A percentile compares a stretch with the other conserved stretches of the same genome.
phyloP scores from a whole-genome alignment of 2,888 invertebrate species.

The Branchellion lobata region DNA sequence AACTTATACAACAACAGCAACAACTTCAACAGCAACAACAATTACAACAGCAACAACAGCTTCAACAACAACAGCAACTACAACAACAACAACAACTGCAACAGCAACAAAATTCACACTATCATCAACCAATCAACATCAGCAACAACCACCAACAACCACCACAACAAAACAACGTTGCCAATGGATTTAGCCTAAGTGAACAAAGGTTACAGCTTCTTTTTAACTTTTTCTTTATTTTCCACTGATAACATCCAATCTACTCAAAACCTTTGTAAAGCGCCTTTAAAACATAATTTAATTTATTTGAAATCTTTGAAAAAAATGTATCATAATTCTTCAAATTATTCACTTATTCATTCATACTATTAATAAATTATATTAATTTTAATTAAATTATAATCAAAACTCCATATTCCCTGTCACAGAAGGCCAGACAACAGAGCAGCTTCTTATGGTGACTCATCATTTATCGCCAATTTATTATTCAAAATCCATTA shows the following conservation, averaged over 20 bases:
- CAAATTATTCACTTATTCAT: too few relatives aligned
- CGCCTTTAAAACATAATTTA: too few relatives aligned
- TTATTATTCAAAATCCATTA: too few relatives aligned
- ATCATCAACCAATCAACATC: not conserved
- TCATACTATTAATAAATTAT: too few relatives aligned
- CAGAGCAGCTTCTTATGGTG: not conserved
- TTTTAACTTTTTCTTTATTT: too few relatives aligned
- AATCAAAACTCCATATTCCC: too few relatives aligned
- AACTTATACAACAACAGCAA: conserved; percentile 31
- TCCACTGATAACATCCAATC: too few relatives aligned
- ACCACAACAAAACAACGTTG: not conserved
- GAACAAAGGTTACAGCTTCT: conserved; percentile 3
- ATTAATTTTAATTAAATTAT: not conserved
- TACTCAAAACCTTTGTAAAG: not conserved
- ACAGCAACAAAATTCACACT: conserved; percentile 28
- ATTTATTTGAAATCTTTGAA: too few relatives aligned
- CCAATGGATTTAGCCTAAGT: not conserved
- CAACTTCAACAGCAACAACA: conserved; percentile 25
- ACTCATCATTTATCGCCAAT: not conserved
- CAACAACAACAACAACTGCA: conserved; percentile 26
- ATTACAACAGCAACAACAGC: conserved; percentile 31
- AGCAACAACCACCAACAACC: conserved; percentile 20
- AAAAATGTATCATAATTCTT: too few relatives aligned
- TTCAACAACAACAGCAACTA: conserved; percentile 34
- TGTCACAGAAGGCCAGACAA: not conserved